Evolutionary conservation across 2,113 vertebrate species (phyloP), one percentile per base, ranked within the genome.

Genomic region (Scophthalmus maximus): DNA sequence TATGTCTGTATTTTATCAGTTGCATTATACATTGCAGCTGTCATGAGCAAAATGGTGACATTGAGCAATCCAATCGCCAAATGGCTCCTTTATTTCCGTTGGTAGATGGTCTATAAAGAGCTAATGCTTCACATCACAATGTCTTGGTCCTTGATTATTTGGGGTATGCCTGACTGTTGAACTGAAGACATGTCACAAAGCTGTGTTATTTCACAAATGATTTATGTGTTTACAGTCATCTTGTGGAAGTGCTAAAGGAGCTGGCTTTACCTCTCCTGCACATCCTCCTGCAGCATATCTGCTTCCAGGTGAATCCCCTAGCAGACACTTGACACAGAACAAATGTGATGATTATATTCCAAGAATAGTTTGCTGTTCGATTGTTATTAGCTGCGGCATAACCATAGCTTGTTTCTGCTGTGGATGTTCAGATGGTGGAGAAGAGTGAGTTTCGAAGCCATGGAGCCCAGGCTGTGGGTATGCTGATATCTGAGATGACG

Each of bases 261-360:
- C 73, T 51, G 32, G 84, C 88, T 0, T 82, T 93, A 46, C 95
- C 96, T 11, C 68, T 96, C 2, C 91, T 99, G 34, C 91, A 91
- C 2, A 94, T 95, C 76, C 91, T 98, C 1, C 84, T 98, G 36
- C 97, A 99, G 63, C 96, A 98, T 27, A 94, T 98, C 78, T 98
- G 96, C 74, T 84, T 89, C 79, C 96, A 98, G 97, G 98, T 98
- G 87, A 20, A n/a, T 46, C 42, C 12, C n/a, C 42, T 6, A 40
- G 42, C 6, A 46, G 8, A 47, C 8, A 11, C 8, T 23, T 3
- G 9, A 6, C 17, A 18, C 18, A 7, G 18, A 53, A 29, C 34
- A 11, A 10, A 5, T 0, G 15, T 12, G 12, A 10, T 25, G 22
- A 40, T 18, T 49, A 1, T 47, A n/a, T 36, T n/a, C 5, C 1